Evolutionary conservation across 1,140 invertebrate genomes (phyloP), one percentile per base, ranked within the genome.

Genomic region (Coenobita brevimanus): DNA sequence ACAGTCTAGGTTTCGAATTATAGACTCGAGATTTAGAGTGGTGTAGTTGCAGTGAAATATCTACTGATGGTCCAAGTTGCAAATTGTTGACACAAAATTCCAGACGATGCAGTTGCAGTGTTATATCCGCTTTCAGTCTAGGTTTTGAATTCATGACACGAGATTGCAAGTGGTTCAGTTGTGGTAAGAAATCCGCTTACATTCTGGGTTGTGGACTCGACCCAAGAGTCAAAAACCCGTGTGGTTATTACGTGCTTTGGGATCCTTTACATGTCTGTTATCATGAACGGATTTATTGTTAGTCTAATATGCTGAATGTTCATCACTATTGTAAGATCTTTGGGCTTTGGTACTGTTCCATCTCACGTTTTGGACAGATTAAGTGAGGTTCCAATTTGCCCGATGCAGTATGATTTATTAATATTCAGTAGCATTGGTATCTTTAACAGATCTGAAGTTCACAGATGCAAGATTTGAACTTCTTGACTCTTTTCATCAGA

Each of bases 161-260:
- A n/a, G n/a, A n/a, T n/a, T n/a, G n/a, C n/a, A n/a, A n/a, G n/a
- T n/a, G n/a, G n/a, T n/a, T n/a, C n/a, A n/a, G n/a, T n/a, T n/a
- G n/a, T n/a, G n/a, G n/a, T n/a, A n/a, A n/a, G n/a, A n/a, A n/a
- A n/a, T n/a, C n/a, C n/a, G n/a, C n/a, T n/a, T n/a, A n/a, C n/a
- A n/a, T n/a, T n/a, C n/a, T 57, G 67, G 27, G 41, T 13, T 71
- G 67, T 71, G 67, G 67, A 71, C 10, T 71, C 33, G 30, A 71
- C 33, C 41, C 33, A 21, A 71, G 21, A 38, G 24, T 13, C 13
- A n/a, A n/a, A 57, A 57, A n/a, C 13, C 54, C 13, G 54, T 13
- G 54, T 57, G 54, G 54, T 13, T 13, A 57, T 57, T 57, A n/a
- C n/a, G n/a, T 57, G 54, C 54, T 10, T 57, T 57, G 13, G 24